These are phyloP conservation scores for Helicoverpa zea DNA, from an alignment of 1,140 invertebrate species.

Conservation along the genomic window DNA sequence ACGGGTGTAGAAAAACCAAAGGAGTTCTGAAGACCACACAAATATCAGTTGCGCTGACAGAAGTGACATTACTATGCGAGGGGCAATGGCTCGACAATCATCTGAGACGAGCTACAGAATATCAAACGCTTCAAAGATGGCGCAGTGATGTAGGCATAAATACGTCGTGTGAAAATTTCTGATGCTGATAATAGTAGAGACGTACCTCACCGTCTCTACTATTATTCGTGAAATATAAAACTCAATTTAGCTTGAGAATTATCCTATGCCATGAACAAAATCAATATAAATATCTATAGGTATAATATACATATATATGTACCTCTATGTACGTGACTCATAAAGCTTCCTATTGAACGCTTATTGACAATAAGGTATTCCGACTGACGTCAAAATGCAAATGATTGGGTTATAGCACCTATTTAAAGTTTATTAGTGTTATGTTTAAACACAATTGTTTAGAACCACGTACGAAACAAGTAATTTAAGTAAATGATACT, in stretches of 20 bases:
- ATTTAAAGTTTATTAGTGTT: slow-evolving; percentile 49
- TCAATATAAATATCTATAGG: no score
- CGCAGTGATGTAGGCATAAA: no score
- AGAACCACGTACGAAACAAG: slow-evolving; percentile 34
- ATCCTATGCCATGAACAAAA: no score
- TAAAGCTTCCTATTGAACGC: slow-evolving; percentile 8
- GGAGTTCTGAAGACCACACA: not conserved
- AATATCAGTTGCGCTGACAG: slow-evolving; percentile 4
- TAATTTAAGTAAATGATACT: slow-evolving; percentile 53
- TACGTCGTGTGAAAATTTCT: not conserved
- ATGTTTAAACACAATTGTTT: slow-evolving; percentile 39
- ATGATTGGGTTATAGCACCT: slow-evolving; percentile 41
- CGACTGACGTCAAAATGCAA: slow-evolving; percentile 38
- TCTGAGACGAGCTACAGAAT: no score
- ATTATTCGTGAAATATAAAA: no score
- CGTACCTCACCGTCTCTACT: no score
- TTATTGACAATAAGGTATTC: slow-evolving; percentile 13
- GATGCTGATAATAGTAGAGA: no score
- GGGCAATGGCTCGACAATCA: not conserved
- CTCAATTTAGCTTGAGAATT: no score
- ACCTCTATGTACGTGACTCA: not conserved
- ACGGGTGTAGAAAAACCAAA: slow-evolving; percentile 12
- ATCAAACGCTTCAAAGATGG: no score
- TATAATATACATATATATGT: no score
- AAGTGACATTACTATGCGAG: not conserved